Base-by-base conservation (phyloP, 2,797 vertebrate species). In the Protosalanx chinensis region DNA sequence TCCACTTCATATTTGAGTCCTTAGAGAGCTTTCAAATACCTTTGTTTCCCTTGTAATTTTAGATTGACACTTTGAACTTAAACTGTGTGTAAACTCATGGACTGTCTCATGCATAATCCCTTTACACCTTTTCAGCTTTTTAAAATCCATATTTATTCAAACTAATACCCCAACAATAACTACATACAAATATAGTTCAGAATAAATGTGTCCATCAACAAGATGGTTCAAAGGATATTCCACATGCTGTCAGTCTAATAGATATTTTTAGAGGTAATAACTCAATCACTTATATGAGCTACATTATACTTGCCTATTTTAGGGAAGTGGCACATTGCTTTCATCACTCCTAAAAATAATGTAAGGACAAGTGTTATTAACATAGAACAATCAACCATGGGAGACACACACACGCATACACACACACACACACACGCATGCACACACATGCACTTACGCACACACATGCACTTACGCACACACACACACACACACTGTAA, bases 251-350 rank as follows among this genome's bases (percentile, higher is more conserved):
- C 70, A 81, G 70, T 68, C 74, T 82, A 63, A 81, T 64, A 64
- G 72, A 78, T 88, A 86, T 86, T 86, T 88, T 86, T 90, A 88
- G 84, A 79, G 35, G 69, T 81, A 85, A 86, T 81, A 84, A 85
- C 74, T 71, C 77, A 88, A 85, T 86, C 77, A 80, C 73, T 67
- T 75, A 79, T 75, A 66, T 76, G 71, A 46, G 81, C 73, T 78
- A 75, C 72, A 85, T 88, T 83, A 86, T 72, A 65, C 73, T 85
- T 72, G 74, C 73, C 86, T 91, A 90, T 91, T 88, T 78, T 81
- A 73, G 78, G 82, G 79, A 81, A 27, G 75, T 76, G 80, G 83
- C 81, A 85, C 83, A 81, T 85, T 86, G 84, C 69, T 64, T 61
- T 70, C 58, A 60, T 27, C 56, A 57, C 76, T 78, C 79, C 83